Evolutionary conservation across 2,888 invertebrate genomes (phyloP), one percentile per base, ranked within the genome.

Genomic region (Coecobrya sp.): DNA sequence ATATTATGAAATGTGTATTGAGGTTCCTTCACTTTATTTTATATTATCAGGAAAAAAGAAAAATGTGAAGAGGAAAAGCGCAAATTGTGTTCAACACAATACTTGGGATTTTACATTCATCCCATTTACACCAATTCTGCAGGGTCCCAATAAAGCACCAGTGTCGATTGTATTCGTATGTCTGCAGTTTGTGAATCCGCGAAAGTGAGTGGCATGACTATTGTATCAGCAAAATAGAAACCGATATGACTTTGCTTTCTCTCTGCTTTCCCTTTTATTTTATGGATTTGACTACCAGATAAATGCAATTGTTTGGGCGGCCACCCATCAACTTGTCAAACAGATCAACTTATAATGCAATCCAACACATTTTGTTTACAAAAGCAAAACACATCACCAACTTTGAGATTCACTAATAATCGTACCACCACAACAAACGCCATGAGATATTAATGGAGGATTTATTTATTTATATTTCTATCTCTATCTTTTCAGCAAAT

Each of bases 271-370:
- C n/a, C 19, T 59, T 59, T n/a, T 59, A n/a, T n/a, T n/a, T n/a
- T 59, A 59, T n/a, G 59, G 59, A 59, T 59, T 59, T 59, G n/a
- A 59, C n/a, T n/a, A 19, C 4, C 59, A n/a, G 16, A 19, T 1
- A 59, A 7, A n/a, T 59, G 19, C 59, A 7, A 59, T 59, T 59
- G 59, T 59, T 59, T 59, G 5, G 59, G n/a, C n/a, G 59, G 59
- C n/a, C 59, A 59, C 59, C 59, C n/a, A 59, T 59, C 59, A 59
- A 59, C 59, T 59, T 59, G 59, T 59, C 19, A 59, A 59, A n/a
- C 19, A 19, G 59, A 59, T 59, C 59, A 59, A 19, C 16, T 19
- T n/a, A 19, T 19, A 19, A n/a, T 19, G 0, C 19, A n/a, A 52
- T 16, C 59, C 59, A 36, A 36, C 36, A 36, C 7, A 36, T 36